These are phyloP conservation scores for Platyrinchus mystaceus DNA, from an alignment of 2,797 vertebrate species.

Conservation along the genomic window DNA sequence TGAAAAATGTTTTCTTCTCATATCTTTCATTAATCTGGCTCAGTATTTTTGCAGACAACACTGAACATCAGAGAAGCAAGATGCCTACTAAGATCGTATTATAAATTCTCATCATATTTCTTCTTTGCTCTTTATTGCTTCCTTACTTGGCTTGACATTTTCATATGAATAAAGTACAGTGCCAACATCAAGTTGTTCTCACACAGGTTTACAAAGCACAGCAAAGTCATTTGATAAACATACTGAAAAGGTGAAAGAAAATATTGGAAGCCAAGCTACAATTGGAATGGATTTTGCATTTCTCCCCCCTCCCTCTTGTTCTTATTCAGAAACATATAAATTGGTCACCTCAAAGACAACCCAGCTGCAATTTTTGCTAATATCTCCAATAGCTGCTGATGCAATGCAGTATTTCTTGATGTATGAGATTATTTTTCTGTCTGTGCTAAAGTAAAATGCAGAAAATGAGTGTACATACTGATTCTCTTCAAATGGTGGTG, in stretches of 20 bases:
- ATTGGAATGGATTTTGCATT: not conserved
- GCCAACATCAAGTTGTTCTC: constrained; percentile 18
- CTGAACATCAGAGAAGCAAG: constrained; percentile 49
- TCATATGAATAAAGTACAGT: constrained; percentile 58
- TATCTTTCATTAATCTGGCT: constrained; percentile 44
- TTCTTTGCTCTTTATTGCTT: constrained; percentile 57
- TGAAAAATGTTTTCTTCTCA: constrained; percentile 8
- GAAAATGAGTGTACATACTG: not conserved
- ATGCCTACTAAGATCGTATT: constrained; percentile 21
- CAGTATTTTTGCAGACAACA: not conserved
- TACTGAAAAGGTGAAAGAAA: constrained; percentile 28
- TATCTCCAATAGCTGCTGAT: not conserved
- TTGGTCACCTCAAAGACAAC: not conserved
- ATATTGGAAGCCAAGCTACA: not conserved
- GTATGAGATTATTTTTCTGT: not conserved
- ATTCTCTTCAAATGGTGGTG: not conserved
- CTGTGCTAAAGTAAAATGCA: not conserved
- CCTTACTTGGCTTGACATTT: constrained; percentile 57
- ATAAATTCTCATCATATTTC: constrained; percentile 58
- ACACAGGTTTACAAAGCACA: constrained; percentile 13
- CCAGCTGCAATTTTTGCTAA: not conserved
- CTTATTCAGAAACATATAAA: not conserved
- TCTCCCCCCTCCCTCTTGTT: not conserved
- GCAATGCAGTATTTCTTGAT: not conserved
- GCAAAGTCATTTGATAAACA: constrained; percentile 21